Evolutionary conservation across 2,888 invertebrate genomes (phyloP).

Genomic region (Anodontia alba): DNA sequence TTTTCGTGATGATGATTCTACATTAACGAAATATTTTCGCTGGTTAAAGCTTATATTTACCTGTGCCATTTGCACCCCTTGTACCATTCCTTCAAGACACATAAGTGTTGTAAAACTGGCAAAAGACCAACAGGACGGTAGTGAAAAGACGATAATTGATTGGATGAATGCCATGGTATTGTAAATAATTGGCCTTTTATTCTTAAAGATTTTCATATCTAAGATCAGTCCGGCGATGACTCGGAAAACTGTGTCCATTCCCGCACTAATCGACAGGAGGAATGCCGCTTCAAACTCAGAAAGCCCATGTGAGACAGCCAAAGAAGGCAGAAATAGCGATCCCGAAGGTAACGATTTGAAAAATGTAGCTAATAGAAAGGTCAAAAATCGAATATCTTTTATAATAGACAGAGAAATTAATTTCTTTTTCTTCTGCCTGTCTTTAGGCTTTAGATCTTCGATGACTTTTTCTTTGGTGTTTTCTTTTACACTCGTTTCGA

Average conservation of each 20-base stretch:
- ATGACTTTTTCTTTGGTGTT: no score
- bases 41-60: no score
- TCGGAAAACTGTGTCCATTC: constrained; percentile 68
- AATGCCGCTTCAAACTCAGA: constrained; percentile 68
- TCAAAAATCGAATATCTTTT: constrained; percentile 65
- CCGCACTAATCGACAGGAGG: constrained; percentile 67
- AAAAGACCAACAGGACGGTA: constrained; percentile 54
- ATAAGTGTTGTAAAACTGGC: constrained; percentile 48
- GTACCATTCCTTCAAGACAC: constrained; percentile 32
- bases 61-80: constrained; percentile 48
- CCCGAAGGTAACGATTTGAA: constrained; percentile 58
- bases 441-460: no score
- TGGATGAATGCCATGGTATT: constrained; percentile 66
- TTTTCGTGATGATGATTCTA: no score
- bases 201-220: constrained; percentile 65
- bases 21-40: no score
- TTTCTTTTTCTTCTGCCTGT: constrained; percentile 22
- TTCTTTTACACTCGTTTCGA: no score
- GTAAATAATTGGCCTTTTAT: constrained; percentile 68
- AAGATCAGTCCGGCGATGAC: constrained; percentile 69
- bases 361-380: constrained; percentile 57
- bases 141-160: constrained; percentile 52
- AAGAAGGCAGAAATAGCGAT: constrained; percentile 73
- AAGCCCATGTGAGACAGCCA: constrained; percentile 65
- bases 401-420: constrained; percentile 46